These are phyloP conservation scores for Periophthalmus magnuspinnatus DNA, from an alignment of 2,797 vertebrate genomes.

Conservation along the genomic window DNA sequence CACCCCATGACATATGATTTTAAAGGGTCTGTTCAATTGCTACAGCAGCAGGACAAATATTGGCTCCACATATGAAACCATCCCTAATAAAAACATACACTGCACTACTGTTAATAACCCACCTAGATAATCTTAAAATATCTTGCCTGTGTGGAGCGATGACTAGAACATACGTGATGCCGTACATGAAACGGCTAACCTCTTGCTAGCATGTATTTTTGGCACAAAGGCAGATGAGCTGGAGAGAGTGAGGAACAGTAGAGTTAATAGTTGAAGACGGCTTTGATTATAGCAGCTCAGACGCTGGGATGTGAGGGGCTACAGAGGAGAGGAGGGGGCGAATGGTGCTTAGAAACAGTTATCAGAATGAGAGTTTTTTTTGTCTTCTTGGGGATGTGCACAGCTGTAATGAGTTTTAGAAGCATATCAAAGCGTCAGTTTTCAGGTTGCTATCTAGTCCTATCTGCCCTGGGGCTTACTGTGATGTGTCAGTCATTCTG, in stretches of 20 bases:
- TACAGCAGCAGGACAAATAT: too few relatives aligned
- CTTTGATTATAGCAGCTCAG: constrained; percentile 20
- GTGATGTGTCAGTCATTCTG: too few relatives aligned
- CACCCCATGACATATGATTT: too few relatives aligned
- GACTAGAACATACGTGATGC: constrained; percentile 32
- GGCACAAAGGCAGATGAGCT: constrained; percentile 21
- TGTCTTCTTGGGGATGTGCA: background rate
- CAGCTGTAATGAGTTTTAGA: background rate
- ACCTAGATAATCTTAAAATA: constrained; percentile 29
- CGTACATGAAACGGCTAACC: constrained; percentile 16
- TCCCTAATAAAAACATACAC: too few relatives aligned
- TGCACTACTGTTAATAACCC: constrained; percentile 10
- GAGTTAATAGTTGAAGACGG: constrained; percentile 26
- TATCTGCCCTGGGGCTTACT: too few relatives aligned
- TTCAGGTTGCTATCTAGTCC: background rate
- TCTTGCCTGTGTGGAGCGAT: constrained; percentile 11
- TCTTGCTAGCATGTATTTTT: constrained; percentile 17
- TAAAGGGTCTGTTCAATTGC: too few relatives aligned
- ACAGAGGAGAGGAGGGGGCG: constrained; percentile 25
- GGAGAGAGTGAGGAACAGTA: constrained; percentile 19
- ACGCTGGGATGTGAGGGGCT: constrained; percentile 24
- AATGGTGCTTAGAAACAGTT: background rate
- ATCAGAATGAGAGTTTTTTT: background rate
- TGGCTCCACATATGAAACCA: too few relatives aligned
- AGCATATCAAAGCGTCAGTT: background rate